Conservation (phyloP, 1,140 invertebrate genomes). For the Zeugodacus cucurbitae region DNA sequence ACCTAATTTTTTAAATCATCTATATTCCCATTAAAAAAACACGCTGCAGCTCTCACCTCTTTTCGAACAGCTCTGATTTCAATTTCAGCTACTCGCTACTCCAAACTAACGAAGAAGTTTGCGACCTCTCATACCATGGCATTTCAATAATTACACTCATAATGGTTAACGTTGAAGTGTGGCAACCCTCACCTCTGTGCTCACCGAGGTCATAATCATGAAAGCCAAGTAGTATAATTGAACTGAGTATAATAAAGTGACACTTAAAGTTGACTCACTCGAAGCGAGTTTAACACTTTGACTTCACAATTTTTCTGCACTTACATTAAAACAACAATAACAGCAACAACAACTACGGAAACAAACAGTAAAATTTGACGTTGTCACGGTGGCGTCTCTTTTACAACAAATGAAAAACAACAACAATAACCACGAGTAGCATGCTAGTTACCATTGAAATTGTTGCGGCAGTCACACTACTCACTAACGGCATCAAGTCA, state of each 20-base stretch:
- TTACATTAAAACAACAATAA: background rate
- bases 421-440: background rate
- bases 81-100: background rate
- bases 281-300: conserved; percentile 33
- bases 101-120: background rate
- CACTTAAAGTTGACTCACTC: conserved; percentile 34
- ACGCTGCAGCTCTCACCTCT: background rate
- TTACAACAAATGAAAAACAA: background rate
- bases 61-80: background rate
- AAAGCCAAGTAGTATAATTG: conserved; percentile 18
- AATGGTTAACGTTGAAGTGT: background rate
- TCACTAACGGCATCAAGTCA: background rate
- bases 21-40: background rate
- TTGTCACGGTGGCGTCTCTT: background rate
- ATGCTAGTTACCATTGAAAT: background rate
- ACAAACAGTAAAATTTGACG: background rate
- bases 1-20: too few relatives aligned
- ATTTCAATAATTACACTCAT: conserved; percentile 5
- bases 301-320: background rate
- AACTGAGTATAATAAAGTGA: conserved; percentile 28
- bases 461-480: background rate
- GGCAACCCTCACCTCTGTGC: background rate
- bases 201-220: background rate
- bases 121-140: background rate
- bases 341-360: background rate